Conservation (phyloP, 1,140 invertebrate species). For the Psilanteris sp. region DNA sequence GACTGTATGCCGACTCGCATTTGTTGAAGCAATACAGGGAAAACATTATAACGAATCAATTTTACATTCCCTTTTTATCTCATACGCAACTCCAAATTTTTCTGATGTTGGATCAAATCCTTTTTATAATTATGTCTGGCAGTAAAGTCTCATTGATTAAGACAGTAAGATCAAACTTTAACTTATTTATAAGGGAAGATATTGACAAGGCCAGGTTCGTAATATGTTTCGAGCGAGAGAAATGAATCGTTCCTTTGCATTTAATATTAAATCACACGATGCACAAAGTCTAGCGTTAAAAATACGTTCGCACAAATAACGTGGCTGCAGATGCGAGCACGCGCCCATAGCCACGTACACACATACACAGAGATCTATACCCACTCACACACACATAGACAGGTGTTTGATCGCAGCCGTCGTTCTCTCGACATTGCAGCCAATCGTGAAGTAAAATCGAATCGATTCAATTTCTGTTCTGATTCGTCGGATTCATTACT, state of each 20-base stretch:
- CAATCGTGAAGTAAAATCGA: constrained; percentile 73
- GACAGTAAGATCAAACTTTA: too few species aligned
- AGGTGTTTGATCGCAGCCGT: constrained; percentile 48
- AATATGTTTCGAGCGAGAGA: constrained; percentile 37
- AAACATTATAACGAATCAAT: too few species aligned
- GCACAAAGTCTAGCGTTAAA: constrained; percentile 23
- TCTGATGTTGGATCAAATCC: too few species aligned
- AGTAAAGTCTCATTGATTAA: too few species aligned
- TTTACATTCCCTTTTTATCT: too few species aligned
- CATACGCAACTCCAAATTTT: too few species aligned
- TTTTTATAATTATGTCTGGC: too few species aligned
- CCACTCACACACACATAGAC: neutral
- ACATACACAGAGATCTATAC: neutral
- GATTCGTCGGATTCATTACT: constrained; percentile 72
- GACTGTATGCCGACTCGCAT: too few species aligned
- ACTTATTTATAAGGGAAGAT: too few species aligned
- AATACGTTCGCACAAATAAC: constrained; percentile 42
- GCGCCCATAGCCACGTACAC: neutral
- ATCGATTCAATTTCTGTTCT: constrained; percentile 74
- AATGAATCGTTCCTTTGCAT: constrained; percentile 33
- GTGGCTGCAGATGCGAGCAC: constrained; percentile 3
- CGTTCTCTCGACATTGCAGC: constrained; percentile 47
- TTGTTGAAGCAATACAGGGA: too few species aligned
- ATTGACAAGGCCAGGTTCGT: too few species aligned
- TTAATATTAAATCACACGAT: constrained; percentile 45